Percentiles rank a stretch among this genome's conserved stretches.
These are phyloP conservation scores for Lycocorax pyrrhopterus DNA, from an alignment of 2,113 vertebrate genomes.

Conservation along the genomic window DNA sequence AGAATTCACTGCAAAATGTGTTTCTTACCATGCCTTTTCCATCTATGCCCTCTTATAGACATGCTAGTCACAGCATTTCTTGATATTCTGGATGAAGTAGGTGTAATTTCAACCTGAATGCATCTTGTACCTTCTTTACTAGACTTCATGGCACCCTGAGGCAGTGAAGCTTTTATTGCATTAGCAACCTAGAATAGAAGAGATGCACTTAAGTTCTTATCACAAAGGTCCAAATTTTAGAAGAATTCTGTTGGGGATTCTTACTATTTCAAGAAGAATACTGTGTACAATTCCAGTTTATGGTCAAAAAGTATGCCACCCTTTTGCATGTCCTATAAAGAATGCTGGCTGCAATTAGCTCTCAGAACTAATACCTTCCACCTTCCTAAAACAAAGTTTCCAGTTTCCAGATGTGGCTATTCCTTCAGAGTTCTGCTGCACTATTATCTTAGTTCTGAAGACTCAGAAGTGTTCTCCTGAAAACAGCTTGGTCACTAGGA, in stretches of 20 bases:
- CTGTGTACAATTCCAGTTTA: background rate
- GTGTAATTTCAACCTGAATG: conserved; percentile 98
- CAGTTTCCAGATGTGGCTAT: background rate
- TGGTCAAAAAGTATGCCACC: background rate
- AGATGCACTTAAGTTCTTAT: background rate
- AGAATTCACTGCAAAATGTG: background rate
- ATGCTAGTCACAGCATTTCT: conserved; percentile 97
- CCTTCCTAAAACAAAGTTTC: background rate
- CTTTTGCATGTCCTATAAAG: background rate
- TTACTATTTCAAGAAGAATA: background rate
- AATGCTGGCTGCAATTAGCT: background rate
- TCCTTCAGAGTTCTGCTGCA: background rate
- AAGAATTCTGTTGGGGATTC: background rate
- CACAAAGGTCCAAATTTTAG: background rate
- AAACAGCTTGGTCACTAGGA: background rate
- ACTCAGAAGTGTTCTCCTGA: background rate
- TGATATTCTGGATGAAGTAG: conserved; percentile 94
- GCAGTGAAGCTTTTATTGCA: conserved; percentile 93
- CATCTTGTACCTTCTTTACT: conserved; percentile 89
- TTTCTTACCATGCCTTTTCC: conserved; percentile 96
- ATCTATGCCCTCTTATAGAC: conserved; percentile 96
- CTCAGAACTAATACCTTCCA: background rate
- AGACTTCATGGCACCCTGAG: conserved; percentile 87
- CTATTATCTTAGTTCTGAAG: background rate
- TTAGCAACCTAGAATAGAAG: conserved; percentile 85